Evolutionary conservation across 2,888 invertebrate species (phyloP).

Genomic region (Hirtodrosophila histrioides): DNA sequence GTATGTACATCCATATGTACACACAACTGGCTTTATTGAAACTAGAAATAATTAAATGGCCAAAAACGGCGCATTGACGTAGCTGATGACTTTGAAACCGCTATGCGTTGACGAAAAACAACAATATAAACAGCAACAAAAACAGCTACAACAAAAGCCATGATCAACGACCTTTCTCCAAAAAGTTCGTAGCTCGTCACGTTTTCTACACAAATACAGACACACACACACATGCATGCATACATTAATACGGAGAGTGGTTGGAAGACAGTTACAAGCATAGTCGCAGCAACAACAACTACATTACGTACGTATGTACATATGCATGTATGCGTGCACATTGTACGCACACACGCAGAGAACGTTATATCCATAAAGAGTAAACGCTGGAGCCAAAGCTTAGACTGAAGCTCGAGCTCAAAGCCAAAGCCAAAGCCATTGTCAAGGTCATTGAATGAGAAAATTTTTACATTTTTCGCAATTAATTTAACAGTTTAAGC

Average conservation of each 20-base stretch:
- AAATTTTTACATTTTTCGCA: slow-evolving; percentile 71
- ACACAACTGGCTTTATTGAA: slow-evolving; percentile 56
- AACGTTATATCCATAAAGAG: slow-evolving; percentile 53
- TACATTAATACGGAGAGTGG: slow-evolving; percentile 9
- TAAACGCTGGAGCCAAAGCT: slow-evolving; percentile 22
- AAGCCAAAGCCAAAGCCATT: slow-evolving; percentile 62
- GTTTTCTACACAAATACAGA: slow-evolving; percentile 69
- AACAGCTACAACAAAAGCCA: slow-evolving; percentile 54
- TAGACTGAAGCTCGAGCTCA: slow-evolving; percentile 17
- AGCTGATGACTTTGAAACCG: slow-evolving; percentile 69
- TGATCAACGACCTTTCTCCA: slow-evolving; percentile 80
- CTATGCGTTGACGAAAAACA: slow-evolving; percentile 39
- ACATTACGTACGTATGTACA: not conserved
- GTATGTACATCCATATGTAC: slow-evolving; percentile 7
- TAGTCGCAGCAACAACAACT: slow-evolving; percentile 15
- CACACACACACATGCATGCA: slow-evolving; percentile 22
- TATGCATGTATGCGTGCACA: not conserved
- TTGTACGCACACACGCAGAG: slow-evolving; percentile 20
- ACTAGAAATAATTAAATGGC: slow-evolving; percentile 73
- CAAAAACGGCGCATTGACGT: slow-evolving; percentile 63
- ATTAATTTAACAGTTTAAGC: slow-evolving; percentile 67
- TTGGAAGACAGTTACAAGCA: slow-evolving; percentile 34
- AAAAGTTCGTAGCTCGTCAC: slow-evolving; percentile 77
- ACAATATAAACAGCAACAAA: slow-evolving; percentile 14
- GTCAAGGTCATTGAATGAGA: slow-evolving; percentile 79